Evolutionary conservation across 1,140 invertebrate genomes (phyloP).

Genomic region (Paralvinella palmiformis): DNA sequence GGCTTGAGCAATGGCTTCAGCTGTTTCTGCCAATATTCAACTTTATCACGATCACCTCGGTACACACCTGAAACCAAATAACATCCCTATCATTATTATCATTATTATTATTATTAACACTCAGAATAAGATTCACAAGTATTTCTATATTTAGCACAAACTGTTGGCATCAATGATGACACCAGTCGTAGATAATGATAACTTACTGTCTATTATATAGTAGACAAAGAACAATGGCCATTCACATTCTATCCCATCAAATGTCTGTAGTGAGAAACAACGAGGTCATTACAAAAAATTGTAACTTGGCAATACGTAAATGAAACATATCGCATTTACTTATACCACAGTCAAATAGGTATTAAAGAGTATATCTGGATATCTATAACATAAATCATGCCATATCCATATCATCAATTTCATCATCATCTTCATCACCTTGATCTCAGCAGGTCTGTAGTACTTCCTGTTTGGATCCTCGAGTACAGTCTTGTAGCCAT

Average conservation of each 20-base stretch:
- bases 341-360: no score
- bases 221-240: conserved; percentile 95
- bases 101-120: no score
- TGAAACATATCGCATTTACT: no score
- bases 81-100: no score
- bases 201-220: conserved; percentile 93
- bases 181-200: neutral
- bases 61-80: conserved; percentile 48
- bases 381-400: no score
- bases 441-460: conserved; percentile 65
- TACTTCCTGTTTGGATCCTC: conserved; percentile 74
- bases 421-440: no score
- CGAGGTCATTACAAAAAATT: neutral
- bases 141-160: neutral
- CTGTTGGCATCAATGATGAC: neutral
- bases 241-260: conserved; percentile 93
- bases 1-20: conserved; percentile 50
- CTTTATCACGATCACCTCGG: conserved; percentile 73
- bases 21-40: conserved; percentile 82
- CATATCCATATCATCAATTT: no score
- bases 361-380: no score
- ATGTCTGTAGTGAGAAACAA: conserved; percentile 62
- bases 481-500: conserved; percentile 85
- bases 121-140: neutral
- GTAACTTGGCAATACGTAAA: no score